Base-by-base conservation (phyloP, 1,140 invertebrate genomes). In the Lasioglossum baleicum region DNA sequence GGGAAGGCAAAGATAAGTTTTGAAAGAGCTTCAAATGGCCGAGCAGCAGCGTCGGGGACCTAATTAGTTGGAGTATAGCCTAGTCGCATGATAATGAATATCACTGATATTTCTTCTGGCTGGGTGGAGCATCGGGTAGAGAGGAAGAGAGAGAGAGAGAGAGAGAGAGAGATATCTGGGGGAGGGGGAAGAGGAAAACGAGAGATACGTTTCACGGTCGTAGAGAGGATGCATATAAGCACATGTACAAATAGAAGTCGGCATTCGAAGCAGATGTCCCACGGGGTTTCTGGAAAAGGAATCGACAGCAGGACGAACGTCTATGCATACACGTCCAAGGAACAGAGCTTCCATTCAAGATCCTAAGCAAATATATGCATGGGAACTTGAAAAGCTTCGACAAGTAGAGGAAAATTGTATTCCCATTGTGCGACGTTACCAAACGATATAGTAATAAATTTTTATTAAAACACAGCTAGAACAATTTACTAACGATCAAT, bases 271-370 rank as follows among this genome's bases (percentile, higher is more conserved):
- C 86, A 87, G 84, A 83, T 86, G 86, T 86, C 72, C 72, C 70
- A 78, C 67, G 44, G 64, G 77, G 63, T 88, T 88, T 85, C 80
- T 81, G 75, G 85, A 87, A n/a, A 87, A 80, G 70, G 83, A 81
- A 60, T 78, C 75, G 61, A 65, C 26, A 51, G 53, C 35, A 83
- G 69, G 78, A 84, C 75, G 75, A 77, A 76, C 75, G 75, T 56
- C 42, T 60, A 7, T 63, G 65, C 26, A n/a, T 22, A 69, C 44
- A 79, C 70, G 26, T 26, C 31, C 48, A 26, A 75, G 40, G 74
- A 58, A 67, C 75, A 73, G 51, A 17, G 76, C n/a, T 71, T 73
- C 35, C 61, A 73, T 79, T 79, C n/a, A 79, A 40, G 15, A 22
- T 79, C 69, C 76, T 66, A 79, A 66, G 44, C 53, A 79, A 79